phyloP scores from a whole-genome alignment of 2,888 invertebrate species.

The Ypsolopha sequella region DNA sequence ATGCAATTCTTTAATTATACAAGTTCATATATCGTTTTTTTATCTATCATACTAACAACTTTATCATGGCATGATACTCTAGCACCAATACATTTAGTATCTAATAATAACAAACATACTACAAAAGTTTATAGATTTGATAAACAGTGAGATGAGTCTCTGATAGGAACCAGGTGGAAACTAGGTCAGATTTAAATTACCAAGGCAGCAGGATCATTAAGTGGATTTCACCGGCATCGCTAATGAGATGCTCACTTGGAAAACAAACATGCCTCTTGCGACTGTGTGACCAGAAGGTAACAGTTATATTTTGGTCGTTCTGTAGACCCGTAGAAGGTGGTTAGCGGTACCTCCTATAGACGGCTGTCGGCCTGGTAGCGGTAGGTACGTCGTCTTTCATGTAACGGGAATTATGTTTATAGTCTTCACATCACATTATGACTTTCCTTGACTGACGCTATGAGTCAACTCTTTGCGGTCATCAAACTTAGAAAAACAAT shows the following conservation, averaged over 20 bases:
- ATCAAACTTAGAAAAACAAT: too few species aligned
- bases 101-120: too few species aligned
- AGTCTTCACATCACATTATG: neutral
- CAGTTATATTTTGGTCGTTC: conserved; percentile 53
- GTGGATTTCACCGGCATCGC: conserved; percentile 30
- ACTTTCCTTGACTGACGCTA: neutral
- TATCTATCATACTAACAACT: too few species aligned
- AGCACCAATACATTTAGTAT: too few species aligned
- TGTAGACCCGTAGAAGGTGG: conserved; percentile 34
- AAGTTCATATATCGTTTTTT: too few species aligned
- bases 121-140: too few species aligned
- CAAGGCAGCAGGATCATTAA: conserved; percentile 10
- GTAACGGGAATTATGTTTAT: neutral
- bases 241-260: conserved; percentile 33
- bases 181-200: conserved; percentile 28
- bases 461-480: too few species aligned
- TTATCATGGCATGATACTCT: too few species aligned
- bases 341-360: conserved; percentile 46
- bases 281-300: conserved; percentile 29
- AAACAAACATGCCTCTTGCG: conserved; percentile 24
- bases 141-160: too few species aligned
- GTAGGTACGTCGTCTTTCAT: neutral
- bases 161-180: conserved; percentile 8
- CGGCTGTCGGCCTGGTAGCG: conserved; percentile 31
- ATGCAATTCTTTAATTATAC: too few species aligned